Percentiles rank a stretch among this genome's conserved stretches.
Evolutionary conservation across 2,113 vertebrate genomes (phyloP).

Genomic region (Fulica atra): DNA sequence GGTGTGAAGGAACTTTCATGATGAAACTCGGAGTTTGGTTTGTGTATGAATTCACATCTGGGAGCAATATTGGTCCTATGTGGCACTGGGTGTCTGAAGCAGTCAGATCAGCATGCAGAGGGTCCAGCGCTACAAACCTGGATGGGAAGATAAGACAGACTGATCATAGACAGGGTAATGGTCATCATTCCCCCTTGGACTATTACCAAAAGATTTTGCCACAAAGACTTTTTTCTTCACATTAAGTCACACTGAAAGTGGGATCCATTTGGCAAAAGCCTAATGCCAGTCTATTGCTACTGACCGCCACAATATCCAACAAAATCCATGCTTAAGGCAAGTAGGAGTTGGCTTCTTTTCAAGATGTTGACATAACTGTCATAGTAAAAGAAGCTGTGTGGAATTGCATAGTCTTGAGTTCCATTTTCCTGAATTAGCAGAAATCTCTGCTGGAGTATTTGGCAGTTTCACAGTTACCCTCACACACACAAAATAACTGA

Average conservation of each 20-base stretch:
- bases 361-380: not conserved
- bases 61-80: not conserved
- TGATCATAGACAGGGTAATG: not conserved
- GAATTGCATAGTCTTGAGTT: not conserved
- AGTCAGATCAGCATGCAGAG: not conserved
- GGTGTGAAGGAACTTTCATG: not conserved
- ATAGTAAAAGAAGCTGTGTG: not conserved
- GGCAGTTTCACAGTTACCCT: not conserved
- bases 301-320: not conserved
- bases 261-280: not conserved
- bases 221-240: not conserved
- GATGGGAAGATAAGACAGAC: not conserved
- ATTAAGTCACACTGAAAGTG: not conserved
- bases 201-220: not conserved
- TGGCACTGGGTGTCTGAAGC: not conserved
- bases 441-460: not conserved
- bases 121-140: not conserved
- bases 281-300: not conserved
- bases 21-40: not conserved
- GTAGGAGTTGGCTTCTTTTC: not conserved
- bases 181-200: not conserved
- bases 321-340: slow-evolving; percentile 17
- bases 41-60: not conserved
- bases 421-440: not conserved
- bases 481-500: not conserved